Evolutionary conservation across 1,140 invertebrate genomes (phyloP).

Genomic region (Coboldia fuscipes): DNA sequence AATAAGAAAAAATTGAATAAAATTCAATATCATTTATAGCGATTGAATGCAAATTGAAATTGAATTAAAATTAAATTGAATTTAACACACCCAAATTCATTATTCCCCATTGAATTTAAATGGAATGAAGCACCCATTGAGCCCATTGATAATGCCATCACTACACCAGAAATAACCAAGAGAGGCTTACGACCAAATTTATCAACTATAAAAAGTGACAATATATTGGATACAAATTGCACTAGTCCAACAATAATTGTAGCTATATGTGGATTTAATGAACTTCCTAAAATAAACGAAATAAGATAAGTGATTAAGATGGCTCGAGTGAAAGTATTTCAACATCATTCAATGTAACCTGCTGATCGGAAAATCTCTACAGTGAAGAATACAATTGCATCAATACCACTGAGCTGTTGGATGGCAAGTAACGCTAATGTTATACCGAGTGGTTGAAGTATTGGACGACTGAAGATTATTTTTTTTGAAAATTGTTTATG

Average conservation of each 20-base stretch:
- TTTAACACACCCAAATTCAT: neutral
- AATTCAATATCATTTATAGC: neutral
- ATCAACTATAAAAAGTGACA: constrained; percentile 39
- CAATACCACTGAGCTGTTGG: constrained; percentile 44
- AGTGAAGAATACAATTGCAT: constrained; percentile 45
- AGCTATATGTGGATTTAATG: constrained; percentile 27
- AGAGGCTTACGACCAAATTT: constrained; percentile 41
- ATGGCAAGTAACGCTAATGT: constrained; percentile 30
- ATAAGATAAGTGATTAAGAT: neutral
- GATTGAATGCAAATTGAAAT: too few species aligned
- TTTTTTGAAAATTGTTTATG: neutral
- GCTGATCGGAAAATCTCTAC: constrained; percentile 30
- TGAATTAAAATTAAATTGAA: neutral
- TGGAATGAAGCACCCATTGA: constrained; percentile 41
- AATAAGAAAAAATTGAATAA: neutral
- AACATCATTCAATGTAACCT: neutral
- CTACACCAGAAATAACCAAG: constrained; percentile 36
- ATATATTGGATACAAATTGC: constrained; percentile 43
- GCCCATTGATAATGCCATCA: constrained; percentile 37
- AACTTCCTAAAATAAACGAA: constrained; percentile 10
- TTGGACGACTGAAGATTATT: constrained; percentile 22
- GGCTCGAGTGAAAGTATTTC: neutral
- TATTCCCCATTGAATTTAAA: constrained; percentile 18
- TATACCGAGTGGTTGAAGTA: constrained; percentile 23
- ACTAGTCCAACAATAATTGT: constrained; percentile 53